A percentile compares a stretch with the other conserved stretches of the same genome.
phyloP scores from a whole-genome alignment of 2,113 vertebrate species.

The Orientallactaga bullata region DNA sequence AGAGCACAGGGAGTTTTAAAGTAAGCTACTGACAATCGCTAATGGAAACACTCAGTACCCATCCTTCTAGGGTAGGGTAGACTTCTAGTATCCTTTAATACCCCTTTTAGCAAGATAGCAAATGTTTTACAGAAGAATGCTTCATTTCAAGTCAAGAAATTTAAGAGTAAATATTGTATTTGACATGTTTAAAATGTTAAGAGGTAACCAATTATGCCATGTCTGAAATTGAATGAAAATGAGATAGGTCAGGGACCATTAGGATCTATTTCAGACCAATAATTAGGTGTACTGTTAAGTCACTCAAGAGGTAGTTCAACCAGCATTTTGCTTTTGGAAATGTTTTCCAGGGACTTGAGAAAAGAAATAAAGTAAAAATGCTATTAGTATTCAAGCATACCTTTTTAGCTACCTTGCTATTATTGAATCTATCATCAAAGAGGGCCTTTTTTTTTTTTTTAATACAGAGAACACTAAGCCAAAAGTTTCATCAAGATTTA shows the following conservation, averaged over 20 bases:
- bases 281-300: background rate
- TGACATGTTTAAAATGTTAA: background rate
- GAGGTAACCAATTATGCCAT: background rate
- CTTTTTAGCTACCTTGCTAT: background rate
- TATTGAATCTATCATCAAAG: background rate
- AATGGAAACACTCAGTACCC: background rate
- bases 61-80: background rate
- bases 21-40: background rate
- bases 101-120: background rate
- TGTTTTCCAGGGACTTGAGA: background rate
- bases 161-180: slow-evolving; percentile 26
- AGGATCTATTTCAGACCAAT: background rate
- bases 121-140: background rate
- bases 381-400: background rate
- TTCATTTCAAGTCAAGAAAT: slow-evolving; percentile 1
- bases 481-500: slow-evolving; percentile 34
- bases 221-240: slow-evolving; percentile 47
- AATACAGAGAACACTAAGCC: background rate
- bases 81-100: background rate
- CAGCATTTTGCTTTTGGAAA: slow-evolving; percentile 32
- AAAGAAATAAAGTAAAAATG: slow-evolving; percentile 18
- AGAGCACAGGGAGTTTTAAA: slow-evolving; percentile 5
- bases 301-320: background rate
- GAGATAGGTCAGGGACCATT: background rate
- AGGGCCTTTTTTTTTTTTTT: background rate